Conservation (phyloP, 2,797 vertebrate species). For the Balearica regulorum region DNA sequence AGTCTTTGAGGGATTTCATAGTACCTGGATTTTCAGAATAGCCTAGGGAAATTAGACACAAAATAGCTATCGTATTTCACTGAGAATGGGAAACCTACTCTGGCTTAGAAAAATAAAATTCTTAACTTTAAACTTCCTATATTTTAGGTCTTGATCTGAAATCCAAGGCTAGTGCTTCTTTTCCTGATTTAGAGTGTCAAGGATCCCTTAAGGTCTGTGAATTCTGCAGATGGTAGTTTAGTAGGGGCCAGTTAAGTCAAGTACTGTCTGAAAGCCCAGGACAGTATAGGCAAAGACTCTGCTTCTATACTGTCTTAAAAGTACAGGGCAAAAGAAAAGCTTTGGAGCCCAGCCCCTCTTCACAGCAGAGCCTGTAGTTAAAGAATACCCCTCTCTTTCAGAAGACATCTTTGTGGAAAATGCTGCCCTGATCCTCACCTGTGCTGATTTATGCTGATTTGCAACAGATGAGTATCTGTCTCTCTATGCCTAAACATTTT, state of each 20-base stretch:
- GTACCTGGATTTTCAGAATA: conserved; percentile 15
- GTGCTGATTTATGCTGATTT: background rate
- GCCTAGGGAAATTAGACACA: conserved; percentile 16
- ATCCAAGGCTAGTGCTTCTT: background rate
- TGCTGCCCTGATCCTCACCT: background rate
- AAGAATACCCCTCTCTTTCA: background rate
- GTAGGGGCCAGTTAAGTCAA: background rate
- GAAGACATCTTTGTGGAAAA: background rate
- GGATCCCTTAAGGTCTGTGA: background rate
- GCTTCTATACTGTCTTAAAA: background rate
- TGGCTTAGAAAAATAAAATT: background rate
- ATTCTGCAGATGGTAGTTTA: background rate
- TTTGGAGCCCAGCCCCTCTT: background rate
- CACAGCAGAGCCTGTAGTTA: background rate
- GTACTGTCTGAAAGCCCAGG: background rate
- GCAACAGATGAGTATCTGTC: background rate
- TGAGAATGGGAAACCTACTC: background rate
- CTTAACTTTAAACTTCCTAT: background rate
- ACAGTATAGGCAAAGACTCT: background rate
- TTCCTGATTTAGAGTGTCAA: background rate
- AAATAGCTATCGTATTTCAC: background rate
- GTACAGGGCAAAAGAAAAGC: background rate
- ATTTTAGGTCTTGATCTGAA: background rate
- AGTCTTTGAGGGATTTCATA: background rate
- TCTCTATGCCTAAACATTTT: background rate